Base-by-base conservation (phyloP, 2,888 invertebrate species). In the Drosophila atroscutellata region DNA sequence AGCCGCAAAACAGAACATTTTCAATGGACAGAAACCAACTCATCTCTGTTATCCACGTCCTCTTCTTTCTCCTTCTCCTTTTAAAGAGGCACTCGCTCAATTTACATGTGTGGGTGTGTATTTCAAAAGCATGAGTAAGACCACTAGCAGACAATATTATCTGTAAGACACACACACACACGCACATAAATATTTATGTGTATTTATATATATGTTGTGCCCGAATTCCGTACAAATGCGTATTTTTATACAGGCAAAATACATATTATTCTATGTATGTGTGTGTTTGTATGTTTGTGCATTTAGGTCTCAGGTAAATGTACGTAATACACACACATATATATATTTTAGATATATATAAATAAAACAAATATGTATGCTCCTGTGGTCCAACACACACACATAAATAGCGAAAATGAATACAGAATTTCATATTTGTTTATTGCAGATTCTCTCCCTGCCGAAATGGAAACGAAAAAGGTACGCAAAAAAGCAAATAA, bases 241-340 rank as follows among this genome's bases (percentile, higher is more conserved):
- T 74, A 75, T 59, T 62, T 76, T 59, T 62, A 65, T 51, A 51
- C 37, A 37, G 3, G 2, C 24, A 50, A 49, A 18, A 26, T 5
- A 26, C 15, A 18, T 18, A 18, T 13, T 45, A 4, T 15, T 45
- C 11, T 11, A 26, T 51, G 1, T 49, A 24, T 37, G 7, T 52
- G 20, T 34, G n/a, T 1, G 24, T 51, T 8, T 42, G 6, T 54
- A 37, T 30, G 28, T 15, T 54, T 57, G 28, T 63, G 47, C 49
- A 56, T 64, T n/a, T 75, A 30, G 51, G 34, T 72, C 52, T 69
- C 66, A 72, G 75, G 75, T 80, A 60, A 55, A 55, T 42, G 34
- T 13, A 55, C n/a, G 37, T 42, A 51, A 32, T 30, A 34, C 65
- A 61, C 30, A 59, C 32, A 50, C 52, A 63, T 50, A 73, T 51